Conservation (phyloP, 2,888 invertebrate genomes). For the Machimus atricapillus region DNA sequence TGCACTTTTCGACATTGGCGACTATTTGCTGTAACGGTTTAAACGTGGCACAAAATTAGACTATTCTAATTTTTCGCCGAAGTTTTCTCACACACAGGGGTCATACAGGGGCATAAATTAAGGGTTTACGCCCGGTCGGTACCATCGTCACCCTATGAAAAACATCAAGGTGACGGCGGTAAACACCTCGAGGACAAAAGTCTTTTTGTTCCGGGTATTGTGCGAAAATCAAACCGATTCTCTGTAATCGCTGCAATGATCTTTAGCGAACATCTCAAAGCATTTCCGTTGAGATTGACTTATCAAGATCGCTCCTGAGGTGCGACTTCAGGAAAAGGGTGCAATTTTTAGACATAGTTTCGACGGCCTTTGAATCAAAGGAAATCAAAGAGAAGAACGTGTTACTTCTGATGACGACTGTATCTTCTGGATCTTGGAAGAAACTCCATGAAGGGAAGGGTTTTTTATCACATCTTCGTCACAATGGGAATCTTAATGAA, state of each 20-base stretch:
- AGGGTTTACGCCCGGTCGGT: conserved; percentile 3
- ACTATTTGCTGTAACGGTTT: background rate
- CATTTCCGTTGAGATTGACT: conserved; percentile 24
- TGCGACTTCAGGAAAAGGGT: background rate
- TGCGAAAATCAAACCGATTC: conserved; percentile 25
- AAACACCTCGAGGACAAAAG: conserved; percentile 24
- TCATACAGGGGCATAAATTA: conserved; percentile 29
- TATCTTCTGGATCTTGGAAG: background rate
- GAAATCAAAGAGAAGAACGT: background rate
- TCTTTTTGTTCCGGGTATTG: background rate
- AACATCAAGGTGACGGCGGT: conserved; percentile 6
- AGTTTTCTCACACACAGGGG: conserved; percentile 6
- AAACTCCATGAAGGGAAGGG: background rate
- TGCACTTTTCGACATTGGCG: background rate
- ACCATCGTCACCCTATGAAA: background rate
- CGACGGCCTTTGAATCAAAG: background rate
- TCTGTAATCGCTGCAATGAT: background rate
- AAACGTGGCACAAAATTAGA: background rate
- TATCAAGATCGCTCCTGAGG: conserved; percentile 3
- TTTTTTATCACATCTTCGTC: background rate
- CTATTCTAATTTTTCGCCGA: conserved; percentile 14
- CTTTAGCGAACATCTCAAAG: background rate
- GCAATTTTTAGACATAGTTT: background rate
- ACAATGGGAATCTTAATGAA: background rate
- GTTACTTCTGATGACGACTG: background rate